These are phyloP conservation scores for Limanda limanda DNA, from an alignment of 2,113 vertebrate species.

Conservation along the genomic window DNA sequence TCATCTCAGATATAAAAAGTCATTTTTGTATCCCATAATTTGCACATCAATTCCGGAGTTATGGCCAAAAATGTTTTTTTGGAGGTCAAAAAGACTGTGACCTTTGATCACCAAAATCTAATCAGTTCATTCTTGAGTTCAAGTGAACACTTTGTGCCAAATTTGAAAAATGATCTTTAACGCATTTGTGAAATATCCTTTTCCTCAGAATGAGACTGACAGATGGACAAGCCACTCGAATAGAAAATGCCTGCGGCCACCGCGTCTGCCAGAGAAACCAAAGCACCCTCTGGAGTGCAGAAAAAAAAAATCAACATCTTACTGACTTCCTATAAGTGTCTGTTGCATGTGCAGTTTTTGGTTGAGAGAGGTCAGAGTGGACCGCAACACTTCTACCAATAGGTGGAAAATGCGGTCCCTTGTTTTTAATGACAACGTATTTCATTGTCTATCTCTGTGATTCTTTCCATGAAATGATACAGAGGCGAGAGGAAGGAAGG, in stretches of 20 bases:
- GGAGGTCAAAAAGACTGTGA: not conserved
- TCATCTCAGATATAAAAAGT: not conserved
- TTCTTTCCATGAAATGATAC: conserved; percentile 67
- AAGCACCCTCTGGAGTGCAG: not conserved
- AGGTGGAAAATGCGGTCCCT: conserved; percentile 28
- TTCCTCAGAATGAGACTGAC: not conserved
- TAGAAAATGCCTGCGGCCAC: not conserved
- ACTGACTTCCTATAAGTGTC: no score
- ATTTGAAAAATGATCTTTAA: not conserved
- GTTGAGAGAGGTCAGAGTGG: conserved; percentile 1
- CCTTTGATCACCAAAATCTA: not conserved
- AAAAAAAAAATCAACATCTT: not conserved
- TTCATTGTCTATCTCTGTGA: conserved; percentile 20
- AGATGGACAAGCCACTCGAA: not conserved
- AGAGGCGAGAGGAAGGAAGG: conserved; percentile 68
- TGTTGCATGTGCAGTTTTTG: not conserved
- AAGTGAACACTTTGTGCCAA: not conserved
- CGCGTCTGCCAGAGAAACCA: not conserved
- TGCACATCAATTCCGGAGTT: not conserved
- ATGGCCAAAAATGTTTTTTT: not conserved
- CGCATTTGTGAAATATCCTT: not conserved
- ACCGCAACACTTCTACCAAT: not conserved
- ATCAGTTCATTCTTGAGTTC: not conserved
- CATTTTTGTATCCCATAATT: not conserved
- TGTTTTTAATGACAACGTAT: conserved; percentile 11